These are phyloP conservation scores for Chlorodrepanis virens DNA, from an alignment of 2,113 vertebrate species.

Conservation along the genomic window DNA sequence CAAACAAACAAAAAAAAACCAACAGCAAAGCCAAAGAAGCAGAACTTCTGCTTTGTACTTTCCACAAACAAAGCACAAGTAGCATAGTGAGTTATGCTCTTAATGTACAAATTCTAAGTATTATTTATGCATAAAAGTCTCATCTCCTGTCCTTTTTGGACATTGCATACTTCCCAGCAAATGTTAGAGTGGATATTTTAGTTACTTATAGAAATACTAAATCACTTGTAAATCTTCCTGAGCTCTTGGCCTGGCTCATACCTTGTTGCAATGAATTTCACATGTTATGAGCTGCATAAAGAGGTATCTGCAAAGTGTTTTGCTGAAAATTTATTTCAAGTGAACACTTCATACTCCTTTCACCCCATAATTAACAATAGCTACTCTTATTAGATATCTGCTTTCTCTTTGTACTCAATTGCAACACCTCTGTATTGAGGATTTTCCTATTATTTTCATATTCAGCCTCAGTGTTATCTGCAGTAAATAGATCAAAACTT, in stretches of 20 bases:
- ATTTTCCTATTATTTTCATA: background rate
- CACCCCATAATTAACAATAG: background rate
- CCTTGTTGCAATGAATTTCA: background rate
- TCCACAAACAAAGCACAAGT: background rate
- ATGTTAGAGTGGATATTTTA: background rate
- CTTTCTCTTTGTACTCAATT: background rate
- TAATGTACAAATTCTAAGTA: background rate
- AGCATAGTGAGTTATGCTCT: background rate
- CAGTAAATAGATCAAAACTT: background rate
- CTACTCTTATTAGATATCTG: background rate
- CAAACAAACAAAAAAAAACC: background rate
- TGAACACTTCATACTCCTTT: background rate
- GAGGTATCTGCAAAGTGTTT: background rate
- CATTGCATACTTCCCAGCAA: background rate
- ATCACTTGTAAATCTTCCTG: background rate
- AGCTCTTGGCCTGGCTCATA: background rate
- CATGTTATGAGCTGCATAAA: background rate
- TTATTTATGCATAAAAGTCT: background rate
- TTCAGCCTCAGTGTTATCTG: background rate
- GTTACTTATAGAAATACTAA: background rate
- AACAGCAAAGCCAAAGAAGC: background rate
- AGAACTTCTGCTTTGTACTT: background rate
- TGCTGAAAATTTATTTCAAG: background rate
- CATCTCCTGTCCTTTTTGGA: background rate
- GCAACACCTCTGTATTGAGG: background rate